Conservation (phyloP, 2,797 vertebrate species). For the Hippopotamyrus pictus region DNA sequence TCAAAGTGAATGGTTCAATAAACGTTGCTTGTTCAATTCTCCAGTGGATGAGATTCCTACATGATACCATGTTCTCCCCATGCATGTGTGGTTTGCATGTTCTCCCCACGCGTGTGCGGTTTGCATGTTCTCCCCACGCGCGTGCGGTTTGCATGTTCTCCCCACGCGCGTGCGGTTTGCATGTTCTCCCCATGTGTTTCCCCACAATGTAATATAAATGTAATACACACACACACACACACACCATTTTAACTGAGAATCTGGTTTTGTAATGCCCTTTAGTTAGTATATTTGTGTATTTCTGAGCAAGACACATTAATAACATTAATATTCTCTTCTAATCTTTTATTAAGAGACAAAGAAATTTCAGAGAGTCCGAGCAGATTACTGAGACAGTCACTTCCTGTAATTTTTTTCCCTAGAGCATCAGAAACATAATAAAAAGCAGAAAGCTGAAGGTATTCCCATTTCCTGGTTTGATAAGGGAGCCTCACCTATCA, state of each 20-base stretch:
- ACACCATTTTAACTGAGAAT: not conserved
- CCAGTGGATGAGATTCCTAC: no score
- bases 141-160: not conserved
- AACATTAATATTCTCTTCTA: not conserved
- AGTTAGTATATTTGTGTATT: not conserved
- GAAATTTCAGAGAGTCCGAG: not conserved
- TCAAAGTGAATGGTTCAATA: not conserved
- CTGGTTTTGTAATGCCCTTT: not conserved
- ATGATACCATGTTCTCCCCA: no score
- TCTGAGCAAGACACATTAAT: not conserved
- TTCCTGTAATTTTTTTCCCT: not conserved
- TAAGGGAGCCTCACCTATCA: slow-evolving; percentile 5
- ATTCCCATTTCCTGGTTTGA: not conserved
- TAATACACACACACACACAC: not conserved
- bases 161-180: not conserved
- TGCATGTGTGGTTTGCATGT: not conserved
- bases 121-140: not conserved
- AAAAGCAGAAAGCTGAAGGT: not conserved
- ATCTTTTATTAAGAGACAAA: not conserved
- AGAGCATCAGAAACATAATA: not conserved
- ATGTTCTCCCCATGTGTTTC: not conserved
- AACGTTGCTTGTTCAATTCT: not conserved
- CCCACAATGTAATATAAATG: not conserved
- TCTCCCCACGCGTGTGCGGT: not conserved
- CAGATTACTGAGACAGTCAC: not conserved